A percentile compares a stretch with the other conserved stretches of the same genome.
These are phyloP conservation scores for Parnassius mnemosyne DNA, from an alignment of 2,888 invertebrate genomes.

Conservation along the genomic window DNA sequence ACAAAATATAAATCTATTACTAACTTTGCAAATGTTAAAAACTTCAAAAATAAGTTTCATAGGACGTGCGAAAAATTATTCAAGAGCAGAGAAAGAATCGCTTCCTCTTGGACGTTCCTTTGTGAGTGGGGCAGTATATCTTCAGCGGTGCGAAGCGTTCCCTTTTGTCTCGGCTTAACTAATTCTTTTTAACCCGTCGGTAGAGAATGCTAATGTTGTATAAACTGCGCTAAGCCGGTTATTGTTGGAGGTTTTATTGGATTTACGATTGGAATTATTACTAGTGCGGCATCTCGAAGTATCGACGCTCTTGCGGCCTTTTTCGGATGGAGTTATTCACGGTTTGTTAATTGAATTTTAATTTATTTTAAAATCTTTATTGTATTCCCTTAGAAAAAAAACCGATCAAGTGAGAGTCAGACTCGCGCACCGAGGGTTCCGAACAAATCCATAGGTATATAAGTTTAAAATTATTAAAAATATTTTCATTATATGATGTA, in stretches of 20 bases:
- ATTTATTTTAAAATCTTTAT: no score
- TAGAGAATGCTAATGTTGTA: slow-evolving; percentile 48
- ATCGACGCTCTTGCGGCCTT: not conserved
- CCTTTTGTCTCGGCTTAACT: slow-evolving; percentile 4
- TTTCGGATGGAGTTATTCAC: not conserved
- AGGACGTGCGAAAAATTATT: slow-evolving; percentile 11
- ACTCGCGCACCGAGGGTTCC: no score
- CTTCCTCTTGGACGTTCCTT: slow-evolving; percentile 23
- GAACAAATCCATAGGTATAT: no score
- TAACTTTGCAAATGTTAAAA: not conserved
- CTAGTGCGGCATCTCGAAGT: not conserved
- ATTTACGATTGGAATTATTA: slow-evolving; percentile 28
- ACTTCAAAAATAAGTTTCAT: slow-evolving; percentile 31
- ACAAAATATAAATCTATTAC: not conserved
- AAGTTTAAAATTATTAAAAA: no score
- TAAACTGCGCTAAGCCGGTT: slow-evolving; percentile 49
- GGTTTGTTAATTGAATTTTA: no score
- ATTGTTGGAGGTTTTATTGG: slow-evolving; percentile 56
- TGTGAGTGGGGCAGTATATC: slow-evolving; percentile 30
- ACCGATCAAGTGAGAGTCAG: no score
- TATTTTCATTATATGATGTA: no score
- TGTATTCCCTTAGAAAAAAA: no score
- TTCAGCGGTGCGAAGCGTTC: not conserved
- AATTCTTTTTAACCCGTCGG: slow-evolving; percentile 38
- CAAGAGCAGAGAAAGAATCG: slow-evolving; percentile 15